Conservation (phyloP, 2,888 invertebrate species). For the Stratiomys singularior region DNA sequence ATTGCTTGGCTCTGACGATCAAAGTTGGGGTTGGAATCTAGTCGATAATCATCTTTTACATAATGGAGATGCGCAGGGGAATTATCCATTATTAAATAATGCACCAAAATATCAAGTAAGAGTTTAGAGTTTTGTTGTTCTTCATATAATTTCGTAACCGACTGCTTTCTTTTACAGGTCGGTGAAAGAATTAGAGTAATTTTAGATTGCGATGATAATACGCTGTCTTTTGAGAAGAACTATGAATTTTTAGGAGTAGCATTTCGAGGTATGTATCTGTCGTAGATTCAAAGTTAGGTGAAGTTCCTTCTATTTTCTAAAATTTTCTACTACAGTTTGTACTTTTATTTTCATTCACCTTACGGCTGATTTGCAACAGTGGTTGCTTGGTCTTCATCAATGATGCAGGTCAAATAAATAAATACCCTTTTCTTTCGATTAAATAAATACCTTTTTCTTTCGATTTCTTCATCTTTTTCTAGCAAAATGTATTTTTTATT, state of each 20-base stretch:
- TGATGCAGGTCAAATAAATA: no score
- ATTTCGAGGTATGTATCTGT: slow-evolving; percentile 79
- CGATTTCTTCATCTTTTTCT: no score
- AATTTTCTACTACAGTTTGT: no score
- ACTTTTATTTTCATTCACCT: no score
- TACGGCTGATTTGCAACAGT: no score
- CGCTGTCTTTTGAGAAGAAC: slow-evolving; percentile 96
- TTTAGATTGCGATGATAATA: slow-evolving; percentile 97
- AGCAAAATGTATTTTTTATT: no score
- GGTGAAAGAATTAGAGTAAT: slow-evolving; percentile 97
- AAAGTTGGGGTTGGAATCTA: slow-evolving; percentile 99
- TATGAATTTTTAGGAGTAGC: slow-evolving; percentile 98
- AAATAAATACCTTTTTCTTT: no score
- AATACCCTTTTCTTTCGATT: no score
- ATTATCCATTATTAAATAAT: slow-evolving; percentile 93
- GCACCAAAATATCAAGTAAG: slow-evolving; percentile 96
- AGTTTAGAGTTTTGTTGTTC: neutral
- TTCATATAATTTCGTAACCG: neutral
- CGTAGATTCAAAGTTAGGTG: slow-evolving; percentile 1
- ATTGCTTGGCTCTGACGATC: slow-evolving; percentile 92
- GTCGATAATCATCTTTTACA: slow-evolving; percentile 97
- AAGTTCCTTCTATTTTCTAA: no score
- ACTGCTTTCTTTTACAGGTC: slow-evolving; percentile 75
- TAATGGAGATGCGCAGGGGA: slow-evolving; percentile 94
- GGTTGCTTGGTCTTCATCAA: no score